A percentile compares a stretch with the other conserved stretches of the same genome.
phyloP scores from a whole-genome alignment of 2,113 vertebrate genomes.

The Arothron firmamentum region DNA sequence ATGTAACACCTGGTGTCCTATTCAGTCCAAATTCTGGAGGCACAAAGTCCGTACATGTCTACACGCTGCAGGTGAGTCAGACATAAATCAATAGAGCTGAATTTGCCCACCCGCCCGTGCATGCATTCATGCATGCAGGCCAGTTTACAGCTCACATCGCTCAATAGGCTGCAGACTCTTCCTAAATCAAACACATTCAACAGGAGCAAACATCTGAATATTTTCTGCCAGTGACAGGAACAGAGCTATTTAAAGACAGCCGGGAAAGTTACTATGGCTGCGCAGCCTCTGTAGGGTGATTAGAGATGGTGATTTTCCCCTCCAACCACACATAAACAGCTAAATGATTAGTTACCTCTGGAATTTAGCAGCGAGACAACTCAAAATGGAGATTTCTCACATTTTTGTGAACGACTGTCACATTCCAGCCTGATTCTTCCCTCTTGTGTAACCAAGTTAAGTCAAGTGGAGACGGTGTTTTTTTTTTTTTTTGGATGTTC shows the following conservation, averaged over 20 bases:
- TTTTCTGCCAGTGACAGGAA: neutral
- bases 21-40: conserved; percentile 42
- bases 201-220: neutral
- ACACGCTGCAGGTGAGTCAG: conserved; percentile 4
- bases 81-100: conserved; percentile 31
- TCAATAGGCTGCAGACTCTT: conserved; percentile 4
- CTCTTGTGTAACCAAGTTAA: conserved; percentile 48
- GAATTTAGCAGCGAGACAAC: conserved; percentile 19
- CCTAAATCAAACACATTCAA: conserved; percentile 7
- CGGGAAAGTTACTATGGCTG: no score
- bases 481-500: conserved; percentile 19
- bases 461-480: conserved; percentile 43
- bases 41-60: no score
- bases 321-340: conserved; percentile 2
- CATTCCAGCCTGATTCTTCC: conserved; percentile 29
- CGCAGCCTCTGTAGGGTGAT: no score
- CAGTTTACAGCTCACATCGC: neutral
- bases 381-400: conserved; percentile 3
- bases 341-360: conserved; percentile 12
- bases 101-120: neutral
- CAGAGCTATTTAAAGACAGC: no score
- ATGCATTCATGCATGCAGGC: no score
- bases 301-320: neutral
- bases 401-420: neutral
- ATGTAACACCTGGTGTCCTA: conserved; percentile 17